Conservation (phyloP, 2,797 vertebrate species). For the Huso huso region DNA sequence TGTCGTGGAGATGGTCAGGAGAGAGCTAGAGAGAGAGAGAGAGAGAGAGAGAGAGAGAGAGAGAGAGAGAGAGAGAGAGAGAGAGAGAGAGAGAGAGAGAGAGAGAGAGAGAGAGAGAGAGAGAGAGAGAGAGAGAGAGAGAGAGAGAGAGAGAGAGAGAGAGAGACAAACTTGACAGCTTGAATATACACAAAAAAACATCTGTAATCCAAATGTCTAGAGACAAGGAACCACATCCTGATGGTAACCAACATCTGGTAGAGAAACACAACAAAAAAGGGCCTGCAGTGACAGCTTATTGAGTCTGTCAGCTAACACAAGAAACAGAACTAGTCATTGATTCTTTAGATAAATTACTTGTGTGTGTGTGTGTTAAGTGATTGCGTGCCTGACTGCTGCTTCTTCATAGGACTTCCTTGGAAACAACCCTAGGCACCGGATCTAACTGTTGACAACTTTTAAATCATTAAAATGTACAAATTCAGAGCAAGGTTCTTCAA, state of each 20-base stretch:
- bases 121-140: conserved; percentile 20
- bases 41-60: conserved; percentile 25
- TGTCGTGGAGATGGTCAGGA: conserved; percentile 45
- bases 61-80: conserved; percentile 21
- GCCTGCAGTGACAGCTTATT: neutral
- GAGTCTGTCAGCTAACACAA: neutral
- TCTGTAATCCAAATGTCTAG: conserved; percentile 27
- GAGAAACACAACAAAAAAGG: neutral
- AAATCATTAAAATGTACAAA: no score
- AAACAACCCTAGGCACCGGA: no score
- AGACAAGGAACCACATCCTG: neutral
- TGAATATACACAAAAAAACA: conserved; percentile 30
- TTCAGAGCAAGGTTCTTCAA: no score
- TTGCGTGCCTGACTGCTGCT: no score
- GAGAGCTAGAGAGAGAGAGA: conserved; percentile 32
- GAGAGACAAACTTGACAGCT: conserved; percentile 29
- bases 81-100: conserved; percentile 20
- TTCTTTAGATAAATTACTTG: no score
- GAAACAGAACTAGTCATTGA: neutral
- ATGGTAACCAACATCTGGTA: neutral
- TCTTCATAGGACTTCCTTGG: no score
- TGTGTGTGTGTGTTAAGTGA: no score
- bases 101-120: conserved; percentile 15
- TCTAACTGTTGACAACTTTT: no score
- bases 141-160: conserved; percentile 22